These are phyloP conservation scores for Hemibagrus guttatus DNA, from an alignment of 2,797 vertebrate species.

Conservation along the genomic window DNA sequence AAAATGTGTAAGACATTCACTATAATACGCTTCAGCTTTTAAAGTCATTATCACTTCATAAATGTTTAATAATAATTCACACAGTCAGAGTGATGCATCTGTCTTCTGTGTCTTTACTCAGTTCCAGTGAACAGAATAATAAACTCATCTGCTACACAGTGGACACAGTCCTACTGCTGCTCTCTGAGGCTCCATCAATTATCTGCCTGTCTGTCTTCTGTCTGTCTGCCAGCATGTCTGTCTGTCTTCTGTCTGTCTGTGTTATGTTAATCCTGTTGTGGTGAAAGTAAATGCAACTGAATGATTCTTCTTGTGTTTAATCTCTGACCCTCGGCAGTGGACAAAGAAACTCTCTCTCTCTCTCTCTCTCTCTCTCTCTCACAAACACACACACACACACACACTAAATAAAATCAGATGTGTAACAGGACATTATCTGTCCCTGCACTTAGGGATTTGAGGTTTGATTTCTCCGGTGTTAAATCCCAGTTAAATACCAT, in stretches of 20 bases:
- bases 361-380: too few species aligned
- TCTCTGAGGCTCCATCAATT: neutral
- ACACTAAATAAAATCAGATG: neutral
- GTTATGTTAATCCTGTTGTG: neutral
- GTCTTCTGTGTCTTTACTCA: neutral
- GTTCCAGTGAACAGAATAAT: neutral
- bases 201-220: neutral
- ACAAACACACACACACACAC: neutral
- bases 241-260: neutral
- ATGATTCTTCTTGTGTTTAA: neutral
- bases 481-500: neutral
- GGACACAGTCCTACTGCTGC: neutral
- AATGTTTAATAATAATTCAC: neutral
- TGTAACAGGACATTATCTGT: conserved; percentile 1
- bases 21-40: too few species aligned
- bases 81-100: too few species aligned
- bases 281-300: neutral
- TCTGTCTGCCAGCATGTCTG: neutral
- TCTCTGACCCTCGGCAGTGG: neutral
- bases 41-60: neutral
- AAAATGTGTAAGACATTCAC: too few species aligned
- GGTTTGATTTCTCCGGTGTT: neutral
- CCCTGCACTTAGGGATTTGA: neutral
- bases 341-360: too few species aligned
- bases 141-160: neutral